Evolutionary conservation across 2,113 vertebrate species (phyloP), one percentile per base, ranked within the genome.

Genomic region (Haliaeetus leucogaster): DNA sequence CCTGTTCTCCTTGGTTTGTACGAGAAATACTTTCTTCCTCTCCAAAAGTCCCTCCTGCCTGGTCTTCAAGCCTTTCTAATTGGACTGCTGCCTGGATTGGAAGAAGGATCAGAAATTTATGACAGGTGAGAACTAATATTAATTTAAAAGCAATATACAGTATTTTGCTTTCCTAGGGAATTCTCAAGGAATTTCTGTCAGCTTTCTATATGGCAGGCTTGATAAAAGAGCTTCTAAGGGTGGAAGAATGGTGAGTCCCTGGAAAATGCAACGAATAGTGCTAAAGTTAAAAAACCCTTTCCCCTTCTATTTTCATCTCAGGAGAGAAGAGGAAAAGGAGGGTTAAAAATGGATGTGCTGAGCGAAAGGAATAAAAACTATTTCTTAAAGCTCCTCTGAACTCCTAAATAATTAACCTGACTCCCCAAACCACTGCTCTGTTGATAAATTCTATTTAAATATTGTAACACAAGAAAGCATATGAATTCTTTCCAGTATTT

Each of bases 11-110:
- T 99, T 22, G 98, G 98, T 14, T 96, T 99, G 47, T 99, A 99
- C 1, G 99, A 99, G 97, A 99, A 99, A 38, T 99, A 99, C 96
- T 99, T 99, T 91, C 99, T 99, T 32, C 99, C 99, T 2, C 98
- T 99, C 79, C 99, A 99, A 97, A 99, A 98, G 82, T 98, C 98
- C 67, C 98, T 99, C 53, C 98, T 99, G 82, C 99, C 99, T 90
- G 99, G 99, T 89, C 99, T 99, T 48, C 99, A 99, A 97, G 99
- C 99, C 47, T 99, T 99, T 95, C 91, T 99, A 23, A 99, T 98
- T 29, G 99, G 99, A 74, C 97, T 99, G 22, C 97, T 99, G 58
- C 99, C 99, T 11, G 99, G 99, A 56, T 97, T 99, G 66, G 99
- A 99, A 95, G 99, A 99, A 97, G 99, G 99, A 40, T 98, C 99